A percentile compares a stretch with the other conserved stretches of the same genome.
Evolutionary conservation across 2,113 vertebrate genomes (phyloP).

Genomic region (Protomyctophum bolini): DNA sequence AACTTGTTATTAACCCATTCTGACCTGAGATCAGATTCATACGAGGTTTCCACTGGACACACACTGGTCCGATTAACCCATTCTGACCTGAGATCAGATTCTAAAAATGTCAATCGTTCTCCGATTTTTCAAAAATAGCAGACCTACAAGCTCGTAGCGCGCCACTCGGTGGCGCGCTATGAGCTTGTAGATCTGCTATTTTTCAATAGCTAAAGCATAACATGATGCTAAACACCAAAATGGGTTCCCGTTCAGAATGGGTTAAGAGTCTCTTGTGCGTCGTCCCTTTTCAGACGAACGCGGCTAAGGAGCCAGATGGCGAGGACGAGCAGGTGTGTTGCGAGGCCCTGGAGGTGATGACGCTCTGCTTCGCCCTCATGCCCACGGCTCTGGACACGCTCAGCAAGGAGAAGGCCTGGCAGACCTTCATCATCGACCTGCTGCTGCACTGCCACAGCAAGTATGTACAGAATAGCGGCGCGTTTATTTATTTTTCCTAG

Average conservation of each 20-base stretch:
- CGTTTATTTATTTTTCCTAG: not conserved
- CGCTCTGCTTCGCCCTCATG: constrained; percentile 96
- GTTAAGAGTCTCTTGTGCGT: not conserved
- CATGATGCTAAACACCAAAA: too few relatives aligned
- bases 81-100: too few relatives aligned
- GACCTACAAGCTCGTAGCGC: too few relatives aligned
- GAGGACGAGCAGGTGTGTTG: constrained; percentile 99
- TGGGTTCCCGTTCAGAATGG: too few relatives aligned
- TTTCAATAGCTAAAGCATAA: too few relatives aligned
- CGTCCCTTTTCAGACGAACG: constrained; percentile 88
- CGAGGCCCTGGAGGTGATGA: constrained; percentile 98
- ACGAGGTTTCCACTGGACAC: too few relatives aligned
- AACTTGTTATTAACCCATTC: not conserved
- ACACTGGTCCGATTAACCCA: too few relatives aligned
- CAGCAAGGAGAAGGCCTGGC: constrained; percentile 99
- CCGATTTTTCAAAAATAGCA: too few relatives aligned
- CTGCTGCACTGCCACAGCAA: constrained; percentile 98
- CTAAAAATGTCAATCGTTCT: too few relatives aligned
- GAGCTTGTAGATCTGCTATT: too few relatives aligned
- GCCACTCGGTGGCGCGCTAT: too few relatives aligned
- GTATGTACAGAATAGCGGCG: constrained; percentile 76
- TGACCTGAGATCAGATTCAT: too few relatives aligned
- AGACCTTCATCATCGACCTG: constrained; percentile 98
- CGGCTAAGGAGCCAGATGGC: constrained; percentile 91
- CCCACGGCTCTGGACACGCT: constrained; percentile 96